Evolutionary conservation across 2,888 invertebrate species (phyloP), one percentile per base, ranked within the genome.

Genomic region (Calliscelio sp.): DNA sequence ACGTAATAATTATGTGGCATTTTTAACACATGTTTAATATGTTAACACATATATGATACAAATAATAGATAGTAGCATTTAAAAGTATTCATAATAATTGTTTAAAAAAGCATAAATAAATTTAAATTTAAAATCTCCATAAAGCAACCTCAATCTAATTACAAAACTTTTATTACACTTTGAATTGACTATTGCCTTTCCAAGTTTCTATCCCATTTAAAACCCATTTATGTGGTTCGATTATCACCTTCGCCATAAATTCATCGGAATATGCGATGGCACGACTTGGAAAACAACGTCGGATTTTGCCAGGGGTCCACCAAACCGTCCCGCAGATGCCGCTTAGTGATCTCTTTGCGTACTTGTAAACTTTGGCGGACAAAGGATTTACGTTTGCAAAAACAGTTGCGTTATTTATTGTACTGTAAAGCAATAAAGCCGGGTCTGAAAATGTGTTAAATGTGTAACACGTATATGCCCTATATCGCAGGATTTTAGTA

Each of bases 281-380:
- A 49, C 35, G 71, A 71, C 51, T 55, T 55, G 20, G 61, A 49
- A 73, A 73, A 61, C 61, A 73, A 73, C n/a, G 38, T 61, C 38
- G 32, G 25, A 59, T 68, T 61, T 20, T 53, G 28, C 53, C 22
- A 35, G 28, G 51, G 46, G 41, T 18, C 41, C 28, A 77, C 28
- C 28, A 61, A 68, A n/a, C n/a, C n/a, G n/a, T 68, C 32, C 38
- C 20, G 16, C 66, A 57, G 25, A 68, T 49, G 66, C 28, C 28
- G 46, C 51, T 16, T 44, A 35, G 73, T 51, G 63, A 61, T 57
- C 66, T 78, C 78, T 78, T 78, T 68, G 70, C 61, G 77, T 68
- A 68, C 68, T 51, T 49, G 61, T 51, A 44, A 63, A 71, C 32
- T 79, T 61, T 70, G 32, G 55, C 49, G 63, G 35, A 71, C 70